These are phyloP conservation scores for Eulithis prunata DNA, from an alignment of 2,888 invertebrate species.

Conservation along the genomic window DNA sequence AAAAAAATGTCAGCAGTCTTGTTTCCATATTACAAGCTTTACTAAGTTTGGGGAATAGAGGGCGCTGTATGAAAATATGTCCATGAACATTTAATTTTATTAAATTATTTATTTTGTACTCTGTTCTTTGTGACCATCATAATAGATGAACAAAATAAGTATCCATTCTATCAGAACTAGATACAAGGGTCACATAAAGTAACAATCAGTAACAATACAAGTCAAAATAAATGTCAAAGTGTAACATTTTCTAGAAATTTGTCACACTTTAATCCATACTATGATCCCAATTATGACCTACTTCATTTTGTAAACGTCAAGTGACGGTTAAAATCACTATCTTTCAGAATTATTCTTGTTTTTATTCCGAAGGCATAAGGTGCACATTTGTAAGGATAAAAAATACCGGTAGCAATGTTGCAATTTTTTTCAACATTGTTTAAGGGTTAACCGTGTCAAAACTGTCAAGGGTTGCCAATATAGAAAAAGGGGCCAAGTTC, in stretches of 20 bases:
- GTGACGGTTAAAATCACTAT: slow-evolving; percentile 33
- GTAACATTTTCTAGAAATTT: slow-evolving; percentile 55
- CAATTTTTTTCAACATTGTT: slow-evolving; percentile 36
- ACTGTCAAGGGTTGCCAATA: slow-evolving; percentile 55
- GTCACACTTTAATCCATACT: slow-evolving; percentile 58
- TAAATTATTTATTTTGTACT: no score
- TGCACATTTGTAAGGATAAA: slow-evolving; percentile 26
- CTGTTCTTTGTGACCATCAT: no score
- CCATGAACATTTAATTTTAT: no score
- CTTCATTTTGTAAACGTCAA: slow-evolving; percentile 55
- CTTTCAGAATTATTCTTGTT: background rate
- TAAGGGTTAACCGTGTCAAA: slow-evolving; percentile 62
- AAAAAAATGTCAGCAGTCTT: no score
- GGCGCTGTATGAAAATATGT: no score
- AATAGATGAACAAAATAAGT: slow-evolving; percentile 6
- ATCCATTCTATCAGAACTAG: background rate
- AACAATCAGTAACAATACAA: slow-evolving; percentile 49
- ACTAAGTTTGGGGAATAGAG: no score
- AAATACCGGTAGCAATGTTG: slow-evolving; percentile 29
- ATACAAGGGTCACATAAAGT: slow-evolving; percentile 43
- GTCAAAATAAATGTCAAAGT: slow-evolving; percentile 57
- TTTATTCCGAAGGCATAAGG: slow-evolving; percentile 39
- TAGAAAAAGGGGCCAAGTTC: slow-evolving; percentile 64
- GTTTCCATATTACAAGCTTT: no score
- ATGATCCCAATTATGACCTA: slow-evolving; percentile 61